Conservation (phyloP, 1,140 invertebrate genomes). For the Contarinia nasturtii region DNA sequence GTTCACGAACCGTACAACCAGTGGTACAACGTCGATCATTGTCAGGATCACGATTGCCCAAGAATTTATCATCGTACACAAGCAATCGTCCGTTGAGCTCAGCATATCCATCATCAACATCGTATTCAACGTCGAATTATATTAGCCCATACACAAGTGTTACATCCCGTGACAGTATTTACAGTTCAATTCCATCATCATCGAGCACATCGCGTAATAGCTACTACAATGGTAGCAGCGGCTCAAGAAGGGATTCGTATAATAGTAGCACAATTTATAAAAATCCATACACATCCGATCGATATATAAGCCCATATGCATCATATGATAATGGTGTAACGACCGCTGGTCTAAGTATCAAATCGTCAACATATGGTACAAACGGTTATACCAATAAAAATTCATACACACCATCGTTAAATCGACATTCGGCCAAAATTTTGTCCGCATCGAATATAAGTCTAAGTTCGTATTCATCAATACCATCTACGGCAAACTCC, state of each 20-base stretch:
- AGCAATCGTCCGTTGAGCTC: slow-evolving; percentile 7
- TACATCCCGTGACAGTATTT: slow-evolving; percentile 10
- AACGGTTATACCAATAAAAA: background rate
- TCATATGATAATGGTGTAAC: slow-evolving; percentile 24
- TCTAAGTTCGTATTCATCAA: slow-evolving; percentile 9
- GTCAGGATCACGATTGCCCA: slow-evolving; percentile 14
- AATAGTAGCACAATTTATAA: slow-evolving; percentile 7
- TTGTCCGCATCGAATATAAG: slow-evolving; percentile 15
- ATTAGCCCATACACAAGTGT: slow-evolving; percentile 9
- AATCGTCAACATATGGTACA: slow-evolving; percentile 1
- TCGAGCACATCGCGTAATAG: slow-evolving; percentile 10
- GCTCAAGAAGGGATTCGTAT: background rate
- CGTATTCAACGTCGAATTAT: background rate
- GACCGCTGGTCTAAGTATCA: slow-evolving; percentile 18
- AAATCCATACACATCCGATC: slow-evolving; percentile 7
- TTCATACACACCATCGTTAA: background rate
- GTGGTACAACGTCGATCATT: slow-evolving; percentile 16
- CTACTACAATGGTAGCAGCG: background rate
- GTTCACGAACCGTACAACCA: slow-evolving; percentile 14
- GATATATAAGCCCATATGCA: slow-evolving; percentile 21
- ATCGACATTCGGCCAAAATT: background rate
- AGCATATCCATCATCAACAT: slow-evolving; percentile 6
- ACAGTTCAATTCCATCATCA: slow-evolving; percentile 19
- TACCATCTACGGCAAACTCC: slow-evolving; percentile 2
- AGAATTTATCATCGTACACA: slow-evolving; percentile 3